Percentiles rank a stretch among this genome's conserved stretches.
Conservation (phyloP, 2,797 vertebrate species). For the Eospalax fontanierii region DNA sequence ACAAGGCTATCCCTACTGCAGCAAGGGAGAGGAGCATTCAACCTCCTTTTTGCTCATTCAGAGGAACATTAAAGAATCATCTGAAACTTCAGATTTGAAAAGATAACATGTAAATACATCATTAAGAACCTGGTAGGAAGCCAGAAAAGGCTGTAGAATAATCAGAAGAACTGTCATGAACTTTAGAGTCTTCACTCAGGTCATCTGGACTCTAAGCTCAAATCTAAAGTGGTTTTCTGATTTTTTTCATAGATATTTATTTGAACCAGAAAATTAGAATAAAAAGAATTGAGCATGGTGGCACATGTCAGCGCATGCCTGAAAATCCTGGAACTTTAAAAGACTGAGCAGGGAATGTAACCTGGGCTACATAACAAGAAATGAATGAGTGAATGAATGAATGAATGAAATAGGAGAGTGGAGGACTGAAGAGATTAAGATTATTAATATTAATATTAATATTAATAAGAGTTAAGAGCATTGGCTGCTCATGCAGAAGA, state of each 20-base stretch:
- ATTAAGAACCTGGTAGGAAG: neutral
- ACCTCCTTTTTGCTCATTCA: neutral
- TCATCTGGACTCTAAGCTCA: neutral
- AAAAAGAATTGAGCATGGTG: neutral
- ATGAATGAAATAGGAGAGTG: too few species aligned
- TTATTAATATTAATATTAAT: too few species aligned
- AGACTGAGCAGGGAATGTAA: neutral
- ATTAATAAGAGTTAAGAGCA: too few species aligned
- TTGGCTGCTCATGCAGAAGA: too few species aligned
- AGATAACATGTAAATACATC: neutral
- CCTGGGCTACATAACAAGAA: neutral
- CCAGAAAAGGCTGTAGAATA: neutral
- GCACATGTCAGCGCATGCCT: neutral
- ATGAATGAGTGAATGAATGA: neutral
- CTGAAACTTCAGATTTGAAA: neutral
- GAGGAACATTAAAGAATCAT: neutral
- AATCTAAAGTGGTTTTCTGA: neutral
- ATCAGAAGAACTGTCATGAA: neutral
- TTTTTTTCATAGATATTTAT: neutral
- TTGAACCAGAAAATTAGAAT: conserved; percentile 7
- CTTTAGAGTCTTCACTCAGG: neutral
- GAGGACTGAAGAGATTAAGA: too few species aligned
- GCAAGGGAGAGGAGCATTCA: neutral
- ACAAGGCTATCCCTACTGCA: neutral
- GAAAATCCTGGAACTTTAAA: neutral